Percentiles rank a stretch among this genome's conserved stretches.
phyloP scores from a whole-genome alignment of 2,113 vertebrate species.

The Cheilinus undulatus region DNA sequence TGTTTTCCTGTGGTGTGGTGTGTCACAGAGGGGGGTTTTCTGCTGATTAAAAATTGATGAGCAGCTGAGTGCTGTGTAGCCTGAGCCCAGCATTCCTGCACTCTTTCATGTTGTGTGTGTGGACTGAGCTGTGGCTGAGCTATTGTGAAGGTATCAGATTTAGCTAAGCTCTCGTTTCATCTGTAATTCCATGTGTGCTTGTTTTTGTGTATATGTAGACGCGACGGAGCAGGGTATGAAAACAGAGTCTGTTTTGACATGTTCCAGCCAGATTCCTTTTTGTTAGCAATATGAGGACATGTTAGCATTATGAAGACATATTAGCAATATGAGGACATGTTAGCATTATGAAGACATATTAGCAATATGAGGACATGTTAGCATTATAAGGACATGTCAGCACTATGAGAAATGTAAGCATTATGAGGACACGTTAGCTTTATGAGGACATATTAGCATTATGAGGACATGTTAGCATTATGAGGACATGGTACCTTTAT shows the following conservation, averaged over 20 bases:
- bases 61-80: constrained; percentile 67
- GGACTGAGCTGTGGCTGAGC: constrained; percentile 28
- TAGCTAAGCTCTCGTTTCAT: constrained; percentile 66
- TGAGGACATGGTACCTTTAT: too few relatives aligned
- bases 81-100: constrained; percentile 72
- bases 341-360: too few relatives aligned
- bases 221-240: constrained; percentile 2
- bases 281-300: constrained; percentile 9
- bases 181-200: constrained; percentile 7
- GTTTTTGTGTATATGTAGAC: constrained; percentile 15
- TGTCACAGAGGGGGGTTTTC: constrained; percentile 60
- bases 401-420: too few relatives aligned
- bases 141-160: constrained; percentile 72
- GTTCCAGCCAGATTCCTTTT: neutral
- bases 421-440: too few relatives aligned
- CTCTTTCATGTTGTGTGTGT: constrained; percentile 40
- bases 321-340: constrained; percentile 3
- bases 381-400: too few relatives aligned
- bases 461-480: too few relatives aligned
- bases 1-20: constrained; percentile 61
- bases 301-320: too few relatives aligned
- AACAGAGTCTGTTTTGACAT: constrained; percentile 25
- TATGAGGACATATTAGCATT: too few relatives aligned
- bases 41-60: constrained; percentile 80
- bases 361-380: too few relatives aligned